phyloP scores from a whole-genome alignment of 2,888 invertebrate species.

The Rhamnusium bicolor region DNA sequence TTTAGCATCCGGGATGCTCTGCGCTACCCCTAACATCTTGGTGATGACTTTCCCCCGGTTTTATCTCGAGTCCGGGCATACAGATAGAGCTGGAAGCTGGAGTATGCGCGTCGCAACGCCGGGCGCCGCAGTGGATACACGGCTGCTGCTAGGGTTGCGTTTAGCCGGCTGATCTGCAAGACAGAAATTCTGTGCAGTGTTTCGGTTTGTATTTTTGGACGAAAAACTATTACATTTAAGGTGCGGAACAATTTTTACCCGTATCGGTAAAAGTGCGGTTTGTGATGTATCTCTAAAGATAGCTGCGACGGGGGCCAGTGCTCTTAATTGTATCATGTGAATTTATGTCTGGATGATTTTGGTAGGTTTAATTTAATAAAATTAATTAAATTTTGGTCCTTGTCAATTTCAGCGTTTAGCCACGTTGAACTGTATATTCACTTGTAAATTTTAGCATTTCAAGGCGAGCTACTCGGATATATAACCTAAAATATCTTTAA shows the following conservation, averaged over 20 bases:
- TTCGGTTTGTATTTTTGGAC: conserved; percentile 31
- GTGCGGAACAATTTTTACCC: conserved; percentile 15
- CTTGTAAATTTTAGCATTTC: conserved; percentile 15
- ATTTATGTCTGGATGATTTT: conserved; percentile 19
- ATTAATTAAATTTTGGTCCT: conserved; percentile 14
- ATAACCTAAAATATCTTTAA: conserved; percentile 31
- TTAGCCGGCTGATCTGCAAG: conserved; percentile 62
- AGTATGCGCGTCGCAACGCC: conserved; percentile 65
- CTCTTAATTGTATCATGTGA: conserved; percentile 13
- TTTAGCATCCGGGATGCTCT: conserved; percentile 25
- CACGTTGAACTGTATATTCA: background rate
- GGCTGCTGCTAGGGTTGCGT: conserved; percentile 67
- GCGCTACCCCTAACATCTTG: conserved; percentile 35
- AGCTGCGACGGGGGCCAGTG: conserved; percentile 17
- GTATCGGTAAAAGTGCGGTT: conserved; percentile 14
- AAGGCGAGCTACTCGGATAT: background rate
- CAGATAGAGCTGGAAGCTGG: conserved; percentile 67
- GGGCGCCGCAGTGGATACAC: conserved; percentile 68
- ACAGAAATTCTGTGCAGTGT: conserved; percentile 47
- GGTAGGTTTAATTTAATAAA: conserved; percentile 26
- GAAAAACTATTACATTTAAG: background rate
- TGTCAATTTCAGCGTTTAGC: background rate
- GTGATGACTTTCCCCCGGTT: conserved; percentile 52
- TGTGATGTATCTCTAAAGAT: conserved; percentile 15
- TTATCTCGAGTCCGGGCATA: conserved; percentile 65